Percentiles rank a stretch among this genome's conserved stretches.
phyloP scores from a whole-genome alignment of 64 coral and sea anemone species.

The Acropora yongei region DNA sequence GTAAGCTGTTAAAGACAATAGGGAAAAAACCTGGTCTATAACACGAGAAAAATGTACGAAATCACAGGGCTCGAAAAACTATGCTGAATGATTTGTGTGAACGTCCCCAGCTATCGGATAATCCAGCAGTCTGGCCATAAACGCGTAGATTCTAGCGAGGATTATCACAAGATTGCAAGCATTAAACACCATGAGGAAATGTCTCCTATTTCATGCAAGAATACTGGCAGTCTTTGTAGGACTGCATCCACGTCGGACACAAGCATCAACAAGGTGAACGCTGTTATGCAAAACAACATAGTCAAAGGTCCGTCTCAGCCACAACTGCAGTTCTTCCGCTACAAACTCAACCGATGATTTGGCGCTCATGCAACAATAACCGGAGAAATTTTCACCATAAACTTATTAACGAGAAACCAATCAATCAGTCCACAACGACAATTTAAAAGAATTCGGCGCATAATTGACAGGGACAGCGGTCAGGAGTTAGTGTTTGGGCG shows the following conservation, averaged over 20 bases:
- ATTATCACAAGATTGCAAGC: slow-evolving; percentile 22
- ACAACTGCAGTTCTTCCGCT: neutral
- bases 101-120: slow-evolving; percentile 33
- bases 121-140: slow-evolving; percentile 42
- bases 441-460: slow-evolving; percentile 1
- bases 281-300: too few relatives aligned
- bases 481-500: neutral
- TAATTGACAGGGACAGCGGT: neutral
- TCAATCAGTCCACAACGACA: neutral
- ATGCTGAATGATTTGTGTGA: slow-evolving; percentile 55
- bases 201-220: neutral
- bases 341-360: too few relatives aligned
- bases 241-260: too few relatives aligned
- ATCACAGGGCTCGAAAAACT: slow-evolving; percentile 32
- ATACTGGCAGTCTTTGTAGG: too few relatives aligned
- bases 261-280: too few relatives aligned
- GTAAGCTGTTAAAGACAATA: slow-evolving; percentile 45
- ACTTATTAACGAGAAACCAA: neutral
- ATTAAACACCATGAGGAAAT: slow-evolving; percentile 38
- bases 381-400: too few relatives aligned
- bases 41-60: neutral
- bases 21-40: slow-evolving; percentile 35
- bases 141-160: slow-evolving; percentile 37
- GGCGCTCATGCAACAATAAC: too few relatives aligned
- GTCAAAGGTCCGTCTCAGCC: neutral